Percentiles rank a stretch among this genome's conserved stretches.
Evolutionary conservation across 2,113 vertebrate genomes (phyloP).

Genomic region (Chionodraco myersi): DNA sequence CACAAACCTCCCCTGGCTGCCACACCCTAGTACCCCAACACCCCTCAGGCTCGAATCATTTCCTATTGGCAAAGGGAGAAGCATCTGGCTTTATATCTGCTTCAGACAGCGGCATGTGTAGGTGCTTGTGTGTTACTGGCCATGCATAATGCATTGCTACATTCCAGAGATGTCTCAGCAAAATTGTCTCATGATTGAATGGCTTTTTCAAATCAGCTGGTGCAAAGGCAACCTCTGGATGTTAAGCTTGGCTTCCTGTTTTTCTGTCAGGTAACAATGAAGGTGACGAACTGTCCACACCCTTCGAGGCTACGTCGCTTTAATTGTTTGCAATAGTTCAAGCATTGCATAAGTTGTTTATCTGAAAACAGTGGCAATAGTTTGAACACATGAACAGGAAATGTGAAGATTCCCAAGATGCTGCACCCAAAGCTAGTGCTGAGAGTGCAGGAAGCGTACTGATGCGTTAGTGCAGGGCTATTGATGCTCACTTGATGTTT

Average conservation of each 20-base stretch:
- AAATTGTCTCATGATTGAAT: conserved; percentile 40
- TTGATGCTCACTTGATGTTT: conserved; percentile 60
- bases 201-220: conserved; percentile 20
- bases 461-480: conserved; percentile 43
- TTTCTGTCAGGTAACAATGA: conserved; percentile 27
- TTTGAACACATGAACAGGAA: conserved; percentile 2
- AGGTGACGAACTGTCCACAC: conserved; percentile 17
- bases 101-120: conserved; percentile 51
- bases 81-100: conserved; percentile 59
- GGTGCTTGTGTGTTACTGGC: conserved; percentile 18
- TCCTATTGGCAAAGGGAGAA: conserved; percentile 42
- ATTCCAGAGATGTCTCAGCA: conserved; percentile 69
- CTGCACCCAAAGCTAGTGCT: conserved; percentile 16
- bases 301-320: conserved; percentile 3
- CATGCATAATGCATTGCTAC: conserved; percentile 56
- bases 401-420: conserved; percentile 35
- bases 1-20: conserved; percentile 32
- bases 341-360: neutral
- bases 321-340: neutral
- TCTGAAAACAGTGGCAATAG: neutral
- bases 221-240: conserved; percentile 5
- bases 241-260: neutral
- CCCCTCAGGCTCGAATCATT: conserved; percentile 67
- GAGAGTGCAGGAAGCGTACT: conserved; percentile 47
- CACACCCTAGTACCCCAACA: conserved; percentile 62